phyloP scores from a whole-genome alignment of 2,113 vertebrate species.

The Campylorhamphus procurvoides region DNA sequence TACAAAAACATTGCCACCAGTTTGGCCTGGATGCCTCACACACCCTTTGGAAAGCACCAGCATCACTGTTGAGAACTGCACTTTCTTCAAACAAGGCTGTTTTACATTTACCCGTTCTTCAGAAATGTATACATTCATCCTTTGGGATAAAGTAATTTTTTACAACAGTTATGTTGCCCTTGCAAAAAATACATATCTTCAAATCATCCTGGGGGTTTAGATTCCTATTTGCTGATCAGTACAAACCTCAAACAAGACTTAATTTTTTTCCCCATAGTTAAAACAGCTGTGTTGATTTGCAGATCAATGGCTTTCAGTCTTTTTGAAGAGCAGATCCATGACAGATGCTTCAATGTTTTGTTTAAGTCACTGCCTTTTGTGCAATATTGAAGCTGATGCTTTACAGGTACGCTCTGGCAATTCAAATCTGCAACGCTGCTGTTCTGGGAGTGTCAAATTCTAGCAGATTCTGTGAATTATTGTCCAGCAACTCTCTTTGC shows the following conservation, averaged over 20 bases:
- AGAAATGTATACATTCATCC: not conserved
- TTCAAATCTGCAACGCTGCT: not conserved
- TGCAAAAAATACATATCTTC: not conserved
- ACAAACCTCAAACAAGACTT: not conserved
- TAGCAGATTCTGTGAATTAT: not conserved
- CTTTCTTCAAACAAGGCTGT: not conserved
- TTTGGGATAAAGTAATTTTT: not conserved
- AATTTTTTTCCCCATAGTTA: not conserved
- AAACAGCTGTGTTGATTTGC: not conserved
- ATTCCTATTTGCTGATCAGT: not conserved
- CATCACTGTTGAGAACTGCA: not conserved
- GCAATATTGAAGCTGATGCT: not conserved
- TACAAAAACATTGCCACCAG: not conserved
- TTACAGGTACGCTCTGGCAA: not conserved
- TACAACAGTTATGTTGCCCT: not conserved
- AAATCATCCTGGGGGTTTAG: not conserved
- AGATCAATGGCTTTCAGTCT: not conserved
- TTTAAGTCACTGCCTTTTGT: slow-evolving; percentile 20
- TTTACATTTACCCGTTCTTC: not conserved
- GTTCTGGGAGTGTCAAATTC: not conserved
- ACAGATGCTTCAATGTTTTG: not conserved
- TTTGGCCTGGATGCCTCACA: not conserved
- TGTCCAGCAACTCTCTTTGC: not conserved
- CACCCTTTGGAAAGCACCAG: not conserved
- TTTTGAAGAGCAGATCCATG: not conserved